These are phyloP conservation scores for Xenopus laevis DNA, from an alignment of 2,113 vertebrate species.

Conservation along the genomic window DNA sequence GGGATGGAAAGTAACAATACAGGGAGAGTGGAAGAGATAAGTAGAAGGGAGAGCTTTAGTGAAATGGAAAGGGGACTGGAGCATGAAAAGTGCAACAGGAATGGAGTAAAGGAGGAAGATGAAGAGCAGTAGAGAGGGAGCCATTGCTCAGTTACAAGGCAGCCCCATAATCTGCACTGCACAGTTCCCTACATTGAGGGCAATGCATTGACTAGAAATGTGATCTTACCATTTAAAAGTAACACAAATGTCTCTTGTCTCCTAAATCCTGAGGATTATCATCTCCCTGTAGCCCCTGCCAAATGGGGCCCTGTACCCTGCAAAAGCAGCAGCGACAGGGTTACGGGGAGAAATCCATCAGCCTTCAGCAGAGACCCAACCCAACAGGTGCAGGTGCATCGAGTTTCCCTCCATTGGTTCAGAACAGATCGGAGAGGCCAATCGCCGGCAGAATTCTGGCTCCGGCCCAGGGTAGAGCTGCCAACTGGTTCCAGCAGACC, in stretches of 20 bases:
- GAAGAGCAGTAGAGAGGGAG: no score
- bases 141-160: no score
- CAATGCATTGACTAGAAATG: no score
- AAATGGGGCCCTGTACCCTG: not conserved
- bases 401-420: constrained; percentile 1
- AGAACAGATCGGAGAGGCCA: not conserved
- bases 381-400: constrained; percentile 32
- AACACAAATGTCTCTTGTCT: not conserved
- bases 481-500: constrained; percentile 17
- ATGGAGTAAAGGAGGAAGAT: no score
- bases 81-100: no score
- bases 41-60: no score
- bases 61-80: no score
- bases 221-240: no score
- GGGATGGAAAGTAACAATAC: no score
- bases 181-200: no score
- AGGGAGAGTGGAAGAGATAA: no score
- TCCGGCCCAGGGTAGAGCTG: not conserved
- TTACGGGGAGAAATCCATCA: constrained; percentile 15
- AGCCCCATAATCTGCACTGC: no score
- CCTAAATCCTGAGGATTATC: not conserved
- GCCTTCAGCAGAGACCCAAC: constrained; percentile 7
- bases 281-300: not conserved
- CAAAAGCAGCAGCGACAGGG: not conserved
- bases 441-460: constrained; percentile 33